Percentiles rank a stretch among this genome's conserved stretches.
Evolutionary conservation across 2,797 vertebrate species (phyloP).

Genomic region (Gadopsis marmoratus): DNA sequence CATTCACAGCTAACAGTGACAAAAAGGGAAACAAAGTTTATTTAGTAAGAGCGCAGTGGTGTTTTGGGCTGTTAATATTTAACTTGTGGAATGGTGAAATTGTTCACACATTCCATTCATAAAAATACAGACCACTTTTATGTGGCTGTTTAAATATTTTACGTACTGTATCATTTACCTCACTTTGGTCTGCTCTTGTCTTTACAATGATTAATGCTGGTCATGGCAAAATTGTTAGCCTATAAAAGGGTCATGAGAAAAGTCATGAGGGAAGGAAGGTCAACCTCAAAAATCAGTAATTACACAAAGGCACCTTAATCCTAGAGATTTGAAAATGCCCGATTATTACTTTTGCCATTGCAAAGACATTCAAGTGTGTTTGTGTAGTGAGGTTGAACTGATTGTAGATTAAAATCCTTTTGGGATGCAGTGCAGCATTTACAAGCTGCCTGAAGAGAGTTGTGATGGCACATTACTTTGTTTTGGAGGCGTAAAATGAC

Average conservation of each 20-base stretch:
- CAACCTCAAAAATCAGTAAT: background rate
- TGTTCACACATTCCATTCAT: conserved; percentile 59
- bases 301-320: conserved; percentile 9
- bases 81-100: background rate
- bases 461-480: conserved; percentile 54
- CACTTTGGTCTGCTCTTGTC: conserved; percentile 22
- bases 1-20: background rate
- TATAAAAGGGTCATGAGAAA: background rate
- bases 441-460: conserved; percentile 13
- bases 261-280: background rate
- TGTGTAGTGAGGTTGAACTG: conserved; percentile 15
- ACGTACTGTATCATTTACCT: conserved; percentile 39
- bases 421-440: conserved; percentile 4
- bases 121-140: conserved; percentile 13
- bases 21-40: conserved; percentile 6
- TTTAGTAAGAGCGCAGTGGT: conserved; percentile 3
- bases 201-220: conserved; percentile 1
- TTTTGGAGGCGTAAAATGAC: conserved; percentile 10
- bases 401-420: background rate
- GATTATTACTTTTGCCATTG: background rate
- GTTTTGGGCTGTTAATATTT: conserved; percentile 5
- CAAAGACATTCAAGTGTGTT: conserved; percentile 25
- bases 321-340: background rate
- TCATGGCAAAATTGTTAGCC: background rate
- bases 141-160: conserved; percentile 6